Evolutionary conservation across 1,140 invertebrate species (phyloP), one percentile per base, ranked within the genome.

Genomic region (Drosophila quadrilineata): DNA sequence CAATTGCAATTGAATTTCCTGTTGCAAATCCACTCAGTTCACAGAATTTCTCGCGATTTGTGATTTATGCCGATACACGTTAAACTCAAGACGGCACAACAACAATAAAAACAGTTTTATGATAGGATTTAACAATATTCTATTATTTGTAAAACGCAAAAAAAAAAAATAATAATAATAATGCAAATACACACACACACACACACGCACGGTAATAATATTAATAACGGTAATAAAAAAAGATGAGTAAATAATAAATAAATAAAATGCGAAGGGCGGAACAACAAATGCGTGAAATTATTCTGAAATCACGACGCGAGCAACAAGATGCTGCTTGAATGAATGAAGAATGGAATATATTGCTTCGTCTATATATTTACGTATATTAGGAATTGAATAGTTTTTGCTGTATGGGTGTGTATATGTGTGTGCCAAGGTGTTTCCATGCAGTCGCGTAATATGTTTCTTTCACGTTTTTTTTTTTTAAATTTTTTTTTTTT

Each of bases 41-140:
- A 48, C 50, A 17, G 10, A 45, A 48, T 38, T 67, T 67, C 46
- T 17, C 64, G 38, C 57, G 48, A 58, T 64, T 28, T 56, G 43
- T n/a, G n/a, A n/a, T 54, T 45, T 45, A 45, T 45, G 41, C 41
- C 65, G 31, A 41, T 3, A 33, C 26, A 48, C 45, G 45, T 28
- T n/a, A n/a, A n/a, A 31, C 36, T 9, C 16, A 16, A 40, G 16
- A 40, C 36, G 33, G 33, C 33, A 35, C 10, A 16, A 12, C 2
- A 35, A 62, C 45, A 50, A 52, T 43, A 68, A 41, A 29, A n/a
- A 16, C 29, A 49, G 53, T n/a, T n/a, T n/a, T n/a, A n/a, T n/a
- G n/a, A 45, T 5, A 24, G 41, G 2, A 26, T 22, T 28, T 8
- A 16, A 5, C 3, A 12, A 28, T 24, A 43, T n/a, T n/a, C n/a